A percentile compares a stretch with the other conserved stretches of the same genome.
Evolutionary conservation across 2,888 invertebrate genomes (phyloP).

Genomic region (Chromoteleia sp.): DNA sequence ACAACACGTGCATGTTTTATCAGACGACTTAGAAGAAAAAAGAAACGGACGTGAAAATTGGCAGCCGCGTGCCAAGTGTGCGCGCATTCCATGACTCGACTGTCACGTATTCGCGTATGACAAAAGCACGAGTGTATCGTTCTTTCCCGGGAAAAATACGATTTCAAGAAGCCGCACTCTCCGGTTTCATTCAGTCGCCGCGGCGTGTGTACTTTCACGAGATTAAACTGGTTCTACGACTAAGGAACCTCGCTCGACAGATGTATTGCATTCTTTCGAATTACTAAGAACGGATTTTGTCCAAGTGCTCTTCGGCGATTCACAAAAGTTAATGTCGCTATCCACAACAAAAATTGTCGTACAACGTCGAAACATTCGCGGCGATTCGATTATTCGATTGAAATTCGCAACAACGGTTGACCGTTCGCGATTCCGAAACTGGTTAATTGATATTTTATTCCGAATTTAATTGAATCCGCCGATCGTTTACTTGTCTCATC

Average conservation of each 20-base stretch:
- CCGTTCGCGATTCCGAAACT: conserved; percentile 2
- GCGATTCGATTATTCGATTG: background rate
- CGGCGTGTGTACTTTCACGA: conserved; percentile 53
- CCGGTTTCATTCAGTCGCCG: conserved; percentile 60
- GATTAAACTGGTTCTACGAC: conserved; percentile 64
- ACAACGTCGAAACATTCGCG: background rate
- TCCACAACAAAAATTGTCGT: conserved; percentile 5
- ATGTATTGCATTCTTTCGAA: conserved; percentile 19
- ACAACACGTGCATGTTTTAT: background rate
- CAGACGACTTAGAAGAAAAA: background rate
- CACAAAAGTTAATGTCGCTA: too few relatives aligned
- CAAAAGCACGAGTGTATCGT: conserved; percentile 55
- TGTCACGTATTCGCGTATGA: conserved; percentile 55
- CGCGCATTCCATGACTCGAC: conserved; percentile 36
- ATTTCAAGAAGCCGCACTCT: conserved; percentile 59
- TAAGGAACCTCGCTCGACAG: conserved; percentile 35
- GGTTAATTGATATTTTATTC: conserved; percentile 49
- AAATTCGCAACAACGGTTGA: background rate
- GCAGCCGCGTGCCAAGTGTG: conserved; percentile 38
- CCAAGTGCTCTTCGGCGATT: too few relatives aligned
- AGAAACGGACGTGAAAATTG: conserved; percentile 38
- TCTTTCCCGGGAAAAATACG: conserved; percentile 56
- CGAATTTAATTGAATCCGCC: conserved; percentile 41
- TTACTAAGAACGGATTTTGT: background rate
- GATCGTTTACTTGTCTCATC: conserved; percentile 26